Evolutionary conservation across 1,140 invertebrate species (phyloP).

Genomic region (Homarus americanus): DNA sequence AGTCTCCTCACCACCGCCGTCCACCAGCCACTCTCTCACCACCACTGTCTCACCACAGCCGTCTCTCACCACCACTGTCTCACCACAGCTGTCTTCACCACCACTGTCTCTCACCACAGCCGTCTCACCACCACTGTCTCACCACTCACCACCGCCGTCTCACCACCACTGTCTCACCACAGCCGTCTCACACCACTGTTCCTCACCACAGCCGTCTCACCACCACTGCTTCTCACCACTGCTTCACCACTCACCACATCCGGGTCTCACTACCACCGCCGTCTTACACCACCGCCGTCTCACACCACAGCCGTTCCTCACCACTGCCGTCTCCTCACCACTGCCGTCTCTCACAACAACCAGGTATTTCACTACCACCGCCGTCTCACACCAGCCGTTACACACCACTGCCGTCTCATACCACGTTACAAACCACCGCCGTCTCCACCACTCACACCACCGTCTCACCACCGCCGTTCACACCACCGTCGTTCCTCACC

Average conservation of each 20-base stretch:
- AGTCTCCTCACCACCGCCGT: no score
- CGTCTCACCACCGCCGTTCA: background rate
- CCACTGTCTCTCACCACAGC: background rate
- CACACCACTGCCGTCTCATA: background rate
- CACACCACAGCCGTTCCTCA: background rate
- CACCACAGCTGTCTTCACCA: background rate
- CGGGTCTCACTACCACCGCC: background rate
- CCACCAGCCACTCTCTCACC: no score
- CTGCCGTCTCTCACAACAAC: no score
- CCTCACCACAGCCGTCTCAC: no score
- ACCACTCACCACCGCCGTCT: background rate
- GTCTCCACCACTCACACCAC: no score
- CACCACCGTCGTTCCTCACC: background rate
- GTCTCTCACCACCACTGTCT: background rate
- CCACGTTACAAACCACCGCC: no score
- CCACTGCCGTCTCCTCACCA: background rate
- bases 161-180: no score
- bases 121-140: background rate
- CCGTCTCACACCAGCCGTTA: background rate
- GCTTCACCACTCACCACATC: background rate
- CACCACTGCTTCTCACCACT: no score
- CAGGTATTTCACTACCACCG: no score
- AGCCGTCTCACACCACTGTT: background rate
- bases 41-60: no score
- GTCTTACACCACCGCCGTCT: no score